These are phyloP conservation scores for Octodon degus DNA, from an alignment of 2,113 vertebrate genomes.

Conservation along the genomic window DNA sequence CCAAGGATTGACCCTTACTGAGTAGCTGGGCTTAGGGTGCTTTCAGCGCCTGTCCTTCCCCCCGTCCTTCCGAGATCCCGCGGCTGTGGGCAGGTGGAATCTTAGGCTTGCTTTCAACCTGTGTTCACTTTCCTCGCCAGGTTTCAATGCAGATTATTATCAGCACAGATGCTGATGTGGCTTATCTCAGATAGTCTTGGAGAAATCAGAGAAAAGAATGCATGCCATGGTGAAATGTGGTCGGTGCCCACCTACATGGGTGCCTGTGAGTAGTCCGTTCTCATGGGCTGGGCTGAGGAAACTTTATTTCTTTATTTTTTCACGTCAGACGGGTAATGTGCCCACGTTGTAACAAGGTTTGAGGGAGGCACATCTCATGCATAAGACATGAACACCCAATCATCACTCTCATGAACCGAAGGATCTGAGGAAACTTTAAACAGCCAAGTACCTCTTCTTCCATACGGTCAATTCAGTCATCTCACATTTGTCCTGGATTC, in stretches of 20 bases:
- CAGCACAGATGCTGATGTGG: not conserved
- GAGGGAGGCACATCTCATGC: too few species aligned
- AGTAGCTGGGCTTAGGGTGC: not conserved
- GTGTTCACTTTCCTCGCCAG: not conserved
- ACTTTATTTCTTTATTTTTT: not conserved
- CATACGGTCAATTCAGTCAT: not conserved
- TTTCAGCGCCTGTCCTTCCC: accelerated
- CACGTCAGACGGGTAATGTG: too few species aligned
- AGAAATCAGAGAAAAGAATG: not conserved
- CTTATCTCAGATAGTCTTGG: not conserved
- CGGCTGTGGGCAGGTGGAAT: not conserved
- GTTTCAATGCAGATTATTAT: not conserved
- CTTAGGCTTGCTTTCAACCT: not conserved
- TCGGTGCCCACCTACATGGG: not conserved
- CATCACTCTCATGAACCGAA: too few species aligned
- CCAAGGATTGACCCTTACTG: not conserved
- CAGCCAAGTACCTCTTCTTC: not conserved
- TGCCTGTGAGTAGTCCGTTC: not conserved
- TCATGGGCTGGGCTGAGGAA: slow-evolving; percentile 18
- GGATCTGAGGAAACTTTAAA: slow-evolving; percentile 37
- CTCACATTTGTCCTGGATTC: not conserved
- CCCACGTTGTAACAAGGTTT: too few species aligned
- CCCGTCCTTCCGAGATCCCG: accelerated
- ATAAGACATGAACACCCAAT: too few species aligned
- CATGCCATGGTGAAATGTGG: not conserved